Conservation (phyloP, 1,140 invertebrate species). For the Drosophila teissieri region DNA sequence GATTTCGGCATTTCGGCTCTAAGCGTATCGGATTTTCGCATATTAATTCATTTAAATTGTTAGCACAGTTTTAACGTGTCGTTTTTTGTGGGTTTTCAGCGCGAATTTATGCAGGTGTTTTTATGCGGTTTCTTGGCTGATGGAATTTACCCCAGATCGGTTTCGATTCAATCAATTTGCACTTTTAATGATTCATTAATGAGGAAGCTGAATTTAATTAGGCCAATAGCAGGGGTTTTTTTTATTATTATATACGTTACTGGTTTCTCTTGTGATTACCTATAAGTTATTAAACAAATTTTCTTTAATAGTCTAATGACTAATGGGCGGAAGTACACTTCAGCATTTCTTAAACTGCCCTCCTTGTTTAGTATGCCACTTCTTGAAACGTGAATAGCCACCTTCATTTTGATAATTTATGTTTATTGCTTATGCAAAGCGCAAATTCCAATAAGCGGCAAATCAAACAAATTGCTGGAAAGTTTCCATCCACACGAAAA, state of each 20-base stretch:
- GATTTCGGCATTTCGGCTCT: slow-evolving; percentile 57
- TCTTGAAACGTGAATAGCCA: slow-evolving; percentile 1
- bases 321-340: slow-evolving; percentile 73
- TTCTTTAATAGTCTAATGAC: slow-evolving; percentile 39
- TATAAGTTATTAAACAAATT: background rate
- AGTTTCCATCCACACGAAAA: slow-evolving; percentile 38
- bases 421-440: slow-evolving; percentile 82
- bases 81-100: background rate
- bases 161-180: slow-evolving; percentile 19
- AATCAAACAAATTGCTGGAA: slow-evolving; percentile 80
- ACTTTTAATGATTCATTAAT: slow-evolving; percentile 28
- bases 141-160: slow-evolving; percentile 6
- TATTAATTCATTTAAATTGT: slow-evolving; percentile 66
- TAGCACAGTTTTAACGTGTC: slow-evolving; percentile 22
- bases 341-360: slow-evolving; percentile 41
- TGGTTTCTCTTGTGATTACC: background rate
- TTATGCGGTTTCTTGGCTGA: slow-evolving; percentile 25
- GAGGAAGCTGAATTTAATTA: slow-evolving; percentile 13
- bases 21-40: slow-evolving; percentile 55
- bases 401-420: slow-evolving; percentile 68
- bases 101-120: slow-evolving; percentile 4
- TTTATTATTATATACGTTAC: background rate
- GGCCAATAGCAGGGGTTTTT: background rate
- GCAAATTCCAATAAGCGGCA: slow-evolving; percentile 75
- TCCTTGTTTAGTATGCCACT: slow-evolving; percentile 2